phyloP scores from a whole-genome alignment of 2,888 invertebrate species.

The Pasiphila rectangulata region DNA sequence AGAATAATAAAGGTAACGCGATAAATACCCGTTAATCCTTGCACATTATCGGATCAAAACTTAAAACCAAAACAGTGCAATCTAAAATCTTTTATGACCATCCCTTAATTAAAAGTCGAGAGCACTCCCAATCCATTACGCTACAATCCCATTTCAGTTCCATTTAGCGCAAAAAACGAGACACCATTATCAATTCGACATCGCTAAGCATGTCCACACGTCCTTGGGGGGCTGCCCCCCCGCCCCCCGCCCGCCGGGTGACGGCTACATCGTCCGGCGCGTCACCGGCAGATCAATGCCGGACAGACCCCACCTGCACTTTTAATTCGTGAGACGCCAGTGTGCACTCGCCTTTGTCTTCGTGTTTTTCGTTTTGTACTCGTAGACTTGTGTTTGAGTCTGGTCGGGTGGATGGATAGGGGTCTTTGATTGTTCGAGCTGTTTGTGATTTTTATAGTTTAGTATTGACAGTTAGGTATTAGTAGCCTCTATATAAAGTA shows the following conservation, averaged over 20 bases:
- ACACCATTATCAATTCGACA: constrained; percentile 68
- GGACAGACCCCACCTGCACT: constrained; percentile 77
- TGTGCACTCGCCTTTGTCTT: constrained; percentile 43
- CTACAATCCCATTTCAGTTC: constrained; percentile 36
- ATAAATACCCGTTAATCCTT: too few relatives aligned
- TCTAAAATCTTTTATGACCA: constrained; percentile 9
- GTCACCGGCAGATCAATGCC: constrained; percentile 76
- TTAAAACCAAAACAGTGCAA: constrained; percentile 1
- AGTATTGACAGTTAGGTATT: too few relatives aligned
- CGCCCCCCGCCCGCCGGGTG: constrained; percentile 32
- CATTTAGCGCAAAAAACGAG: constrained; percentile 48
- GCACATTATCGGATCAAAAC: too few relatives aligned
- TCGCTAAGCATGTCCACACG: constrained; percentile 70
- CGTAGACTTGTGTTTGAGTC: neutral
- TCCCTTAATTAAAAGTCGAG: constrained; percentile 32
- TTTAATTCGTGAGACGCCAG: constrained; percentile 59
- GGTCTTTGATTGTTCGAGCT: neutral
- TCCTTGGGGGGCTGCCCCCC: constrained; percentile 43
- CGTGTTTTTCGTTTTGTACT: constrained; percentile 25
- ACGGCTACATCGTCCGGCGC: constrained; percentile 67
- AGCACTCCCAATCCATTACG: constrained; percentile 36
- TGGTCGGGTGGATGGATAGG: too few relatives aligned
- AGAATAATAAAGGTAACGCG: too few relatives aligned
- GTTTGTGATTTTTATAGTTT: too few relatives aligned
- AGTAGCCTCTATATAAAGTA: too few relatives aligned